Evolutionary conservation across 2,113 vertebrate genomes (phyloP).

Genomic region (Phylloscopus whistleri): DNA sequence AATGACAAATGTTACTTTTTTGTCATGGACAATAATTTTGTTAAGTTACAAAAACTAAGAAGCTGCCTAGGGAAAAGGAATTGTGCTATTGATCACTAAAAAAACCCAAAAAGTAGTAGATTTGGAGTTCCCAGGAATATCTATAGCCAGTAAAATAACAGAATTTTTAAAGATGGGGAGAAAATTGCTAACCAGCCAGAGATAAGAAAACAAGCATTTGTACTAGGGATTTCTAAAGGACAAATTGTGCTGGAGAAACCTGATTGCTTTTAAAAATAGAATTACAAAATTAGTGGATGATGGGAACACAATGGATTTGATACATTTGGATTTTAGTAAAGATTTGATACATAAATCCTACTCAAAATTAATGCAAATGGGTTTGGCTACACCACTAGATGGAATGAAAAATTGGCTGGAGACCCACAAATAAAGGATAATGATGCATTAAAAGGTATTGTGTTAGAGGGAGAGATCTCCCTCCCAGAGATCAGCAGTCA

Average conservation of each 20-base stretch:
- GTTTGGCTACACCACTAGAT: constrained; percentile 16
- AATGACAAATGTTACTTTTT: neutral
- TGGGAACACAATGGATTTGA: neutral
- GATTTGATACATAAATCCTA: constrained; percentile 48
- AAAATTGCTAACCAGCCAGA: neutral
- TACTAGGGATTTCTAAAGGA: neutral
- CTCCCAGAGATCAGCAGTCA: neutral
- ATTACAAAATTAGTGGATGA: constrained; percentile 56
- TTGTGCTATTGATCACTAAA: neutral
- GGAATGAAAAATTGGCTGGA: constrained; percentile 25
- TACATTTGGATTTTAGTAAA: constrained; percentile 47
- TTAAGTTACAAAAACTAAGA: neutral
- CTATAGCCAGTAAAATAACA: neutral
- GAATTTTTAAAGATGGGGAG: neutral
- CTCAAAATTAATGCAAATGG: constrained; percentile 48
- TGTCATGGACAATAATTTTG: neutral
- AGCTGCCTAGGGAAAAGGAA: neutral
- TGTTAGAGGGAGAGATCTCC: neutral
- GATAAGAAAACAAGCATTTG: constrained; percentile 16
- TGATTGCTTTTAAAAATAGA: constrained; percentile 29
- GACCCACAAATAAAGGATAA: constrained; percentile 49
- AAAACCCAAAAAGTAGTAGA: neutral
- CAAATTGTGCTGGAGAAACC: neutral
- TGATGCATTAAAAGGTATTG: constrained; percentile 19
- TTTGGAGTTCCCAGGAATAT: neutral